These are phyloP conservation scores for Sebastes cheni DNA, from an alignment of 2,797 vertebrate genomes.

Conservation along the genomic window DNA sequence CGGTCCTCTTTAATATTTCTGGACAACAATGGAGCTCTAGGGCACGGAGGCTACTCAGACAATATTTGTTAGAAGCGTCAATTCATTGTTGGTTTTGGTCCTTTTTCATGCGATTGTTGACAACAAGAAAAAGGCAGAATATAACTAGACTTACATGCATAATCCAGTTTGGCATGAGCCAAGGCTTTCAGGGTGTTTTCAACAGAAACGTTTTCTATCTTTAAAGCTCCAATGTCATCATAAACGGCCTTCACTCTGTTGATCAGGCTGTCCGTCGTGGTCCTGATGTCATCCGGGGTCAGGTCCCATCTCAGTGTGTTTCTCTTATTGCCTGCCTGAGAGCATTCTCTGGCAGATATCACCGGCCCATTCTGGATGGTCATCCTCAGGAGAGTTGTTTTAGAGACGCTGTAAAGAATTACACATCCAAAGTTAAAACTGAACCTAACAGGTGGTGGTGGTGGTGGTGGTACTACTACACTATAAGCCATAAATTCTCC, in stretches of 20 bases:
- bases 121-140: background rate
- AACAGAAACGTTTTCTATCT: constrained; percentile 81
- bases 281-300: constrained; percentile 87
- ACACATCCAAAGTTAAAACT: background rate
- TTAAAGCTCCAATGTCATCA: constrained; percentile 83
- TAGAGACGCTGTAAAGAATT: constrained; percentile 41
- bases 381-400: constrained; percentile 80
- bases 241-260: constrained; percentile 86
- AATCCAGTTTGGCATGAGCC: constrained; percentile 89
- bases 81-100: background rate
- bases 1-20: background rate
- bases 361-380: constrained; percentile 79
- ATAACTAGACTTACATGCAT: constrained; percentile 81
- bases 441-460: constrained; percentile 29
- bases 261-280: constrained; percentile 85
- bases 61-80: background rate
- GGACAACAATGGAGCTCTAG: background rate
- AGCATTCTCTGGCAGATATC: constrained; percentile 65
- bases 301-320: constrained; percentile 90
- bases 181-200: constrained; percentile 89
- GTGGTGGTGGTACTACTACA: too few relatives aligned
- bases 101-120: background rate
- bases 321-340: constrained; percentile 58
- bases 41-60: background rate
- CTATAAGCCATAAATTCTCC: constrained; percentile 29